Conservation (phyloP, 2,113 vertebrate genomes). For the Alaudala cheleensis region DNA sequence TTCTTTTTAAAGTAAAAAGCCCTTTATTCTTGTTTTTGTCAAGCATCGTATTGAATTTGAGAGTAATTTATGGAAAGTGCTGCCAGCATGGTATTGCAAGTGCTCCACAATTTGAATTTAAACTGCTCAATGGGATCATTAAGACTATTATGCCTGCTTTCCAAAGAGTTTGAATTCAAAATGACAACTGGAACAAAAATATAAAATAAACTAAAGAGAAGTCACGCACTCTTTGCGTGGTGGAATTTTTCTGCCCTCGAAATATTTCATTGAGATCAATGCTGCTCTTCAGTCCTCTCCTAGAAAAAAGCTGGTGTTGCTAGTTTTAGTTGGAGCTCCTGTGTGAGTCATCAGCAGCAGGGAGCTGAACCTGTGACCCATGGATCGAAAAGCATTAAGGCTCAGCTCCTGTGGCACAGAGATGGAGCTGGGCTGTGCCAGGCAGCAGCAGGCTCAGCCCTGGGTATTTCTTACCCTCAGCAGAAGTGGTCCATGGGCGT, state of each 20-base stretch:
- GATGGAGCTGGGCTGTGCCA: not conserved
- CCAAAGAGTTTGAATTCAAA: constrained; percentile 75
- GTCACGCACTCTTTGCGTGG: constrained; percentile 56
- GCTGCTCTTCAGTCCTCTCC: constrained; percentile 39
- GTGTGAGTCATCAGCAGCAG: constrained; percentile 39
- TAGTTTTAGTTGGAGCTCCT: constrained; percentile 40
- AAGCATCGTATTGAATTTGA: constrained; percentile 74
- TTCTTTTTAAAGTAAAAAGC: constrained; percentile 56
- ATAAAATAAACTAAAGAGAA: constrained; percentile 63
- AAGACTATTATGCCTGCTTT: constrained; percentile 82
- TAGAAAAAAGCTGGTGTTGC: constrained; percentile 54
- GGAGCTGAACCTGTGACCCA: constrained; percentile 48
- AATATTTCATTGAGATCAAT: constrained; percentile 64
- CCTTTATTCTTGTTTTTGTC: constrained; percentile 64
- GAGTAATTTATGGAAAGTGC: constrained; percentile 80
- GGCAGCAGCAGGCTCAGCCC: not conserved
- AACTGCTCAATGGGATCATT: constrained; percentile 81
- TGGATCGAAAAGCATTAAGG: constrained; percentile 4
- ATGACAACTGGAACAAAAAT: constrained; percentile 75
- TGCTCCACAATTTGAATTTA: constrained; percentile 83
- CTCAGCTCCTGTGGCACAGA: not conserved
- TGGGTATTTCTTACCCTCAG: not conserved
- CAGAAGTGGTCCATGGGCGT: not conserved
- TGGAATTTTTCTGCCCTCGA: constrained; percentile 67
- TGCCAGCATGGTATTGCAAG: constrained; percentile 74